Evolutionary conservation across 2,888 invertebrate species (phyloP).

Genomic region (Nineta flava): DNA sequence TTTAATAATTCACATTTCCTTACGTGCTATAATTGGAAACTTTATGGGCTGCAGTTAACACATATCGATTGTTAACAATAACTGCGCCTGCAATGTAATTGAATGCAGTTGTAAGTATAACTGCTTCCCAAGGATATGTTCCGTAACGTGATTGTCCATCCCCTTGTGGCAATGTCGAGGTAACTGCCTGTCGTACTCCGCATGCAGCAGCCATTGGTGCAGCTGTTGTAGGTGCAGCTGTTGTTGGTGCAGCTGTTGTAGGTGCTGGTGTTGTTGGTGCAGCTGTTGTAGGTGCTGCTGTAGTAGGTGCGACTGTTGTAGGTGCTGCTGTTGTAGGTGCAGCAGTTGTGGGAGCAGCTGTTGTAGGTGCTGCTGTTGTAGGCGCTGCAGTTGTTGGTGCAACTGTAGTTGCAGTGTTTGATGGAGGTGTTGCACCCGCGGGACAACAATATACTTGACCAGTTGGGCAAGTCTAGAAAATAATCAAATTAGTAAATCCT

Average conservation of each 20-base stretch:
- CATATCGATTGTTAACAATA: conserved; percentile 40
- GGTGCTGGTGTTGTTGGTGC: conserved; percentile 5
- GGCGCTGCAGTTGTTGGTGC: neutral
- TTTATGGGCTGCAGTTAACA: conserved; percentile 53
- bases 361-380: conserved; percentile 4
- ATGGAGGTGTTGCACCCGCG: neutral
- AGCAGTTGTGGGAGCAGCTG: conserved; percentile 1
- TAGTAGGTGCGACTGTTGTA: conserved; percentile 1
- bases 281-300: conserved; percentile 3
- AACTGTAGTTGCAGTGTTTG: neutral
- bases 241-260: conserved; percentile 2
- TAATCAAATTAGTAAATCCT: neutral
- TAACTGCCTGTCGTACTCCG: conserved; percentile 8
- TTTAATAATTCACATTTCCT: no score
- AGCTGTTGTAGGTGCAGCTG: conserved; percentile 4
- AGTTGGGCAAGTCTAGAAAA: conserved; percentile 20
- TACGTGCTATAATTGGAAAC: conserved; percentile 40
- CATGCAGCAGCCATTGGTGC: conserved; percentile 6
- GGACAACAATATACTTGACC: conserved; percentile 32
- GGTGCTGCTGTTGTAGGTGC: conserved; percentile 6
- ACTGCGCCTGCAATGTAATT: conserved; percentile 50
- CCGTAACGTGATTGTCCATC: conserved; percentile 9
- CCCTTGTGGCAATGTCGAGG: conserved; percentile 4
- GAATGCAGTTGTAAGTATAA: conserved; percentile 7
- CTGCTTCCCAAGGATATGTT: conserved; percentile 9